Base-by-base conservation (phyloP, 2,797 vertebrate species). In the Hypotaenidia philippensis region DNA sequence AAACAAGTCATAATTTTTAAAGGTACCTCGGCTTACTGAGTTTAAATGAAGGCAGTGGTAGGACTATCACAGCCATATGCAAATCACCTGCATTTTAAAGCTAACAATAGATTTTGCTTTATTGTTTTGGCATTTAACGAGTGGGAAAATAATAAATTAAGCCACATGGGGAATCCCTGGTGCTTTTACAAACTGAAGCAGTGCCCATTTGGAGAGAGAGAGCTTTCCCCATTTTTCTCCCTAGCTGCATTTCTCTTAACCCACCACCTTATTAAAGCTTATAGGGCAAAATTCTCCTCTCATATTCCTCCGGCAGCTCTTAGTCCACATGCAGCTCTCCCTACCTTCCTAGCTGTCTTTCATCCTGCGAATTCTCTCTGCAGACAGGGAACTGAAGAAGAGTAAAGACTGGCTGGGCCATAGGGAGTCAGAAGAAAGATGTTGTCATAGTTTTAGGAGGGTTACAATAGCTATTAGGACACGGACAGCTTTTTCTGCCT, bases 71-170 rank as follows among this genome's bases (percentile, higher is more conserved):
- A 95, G 64, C 92, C 94, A 49, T 91, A 95, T 86, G 90, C 96
- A 96, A 97, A 97, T 94, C 64, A 90, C 63, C 80, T 90, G 93
- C 95, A 85, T 92, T 90, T 90, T 85, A 95, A 57, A 78, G 93
- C 84, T 92, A 96, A 92, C 93, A 74, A 59, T 97, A 96, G 97
- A 96, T 93, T 97, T 96, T 96, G 94, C 95, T 97, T 97, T 96
- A 94, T 95, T 89, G 96, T 96, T 78, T 86, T 96, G 96, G 94
- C 96, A 97, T 98, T 97, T 97, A 96, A 97, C 91, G 93, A 97
- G 97, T 96, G 90, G 90, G 95, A 96, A 96, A 95, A 93, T 89
- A 91, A 95, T 94, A 96, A 97, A 97, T 97, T 87, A 97, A 97
- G 93, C 95, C 96, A 95, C 87, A 57, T 85, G 90, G 92, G 93